phyloP scores from a whole-genome alignment of 2,113 vertebrate species.

The Nycticebus coucang region DNA sequence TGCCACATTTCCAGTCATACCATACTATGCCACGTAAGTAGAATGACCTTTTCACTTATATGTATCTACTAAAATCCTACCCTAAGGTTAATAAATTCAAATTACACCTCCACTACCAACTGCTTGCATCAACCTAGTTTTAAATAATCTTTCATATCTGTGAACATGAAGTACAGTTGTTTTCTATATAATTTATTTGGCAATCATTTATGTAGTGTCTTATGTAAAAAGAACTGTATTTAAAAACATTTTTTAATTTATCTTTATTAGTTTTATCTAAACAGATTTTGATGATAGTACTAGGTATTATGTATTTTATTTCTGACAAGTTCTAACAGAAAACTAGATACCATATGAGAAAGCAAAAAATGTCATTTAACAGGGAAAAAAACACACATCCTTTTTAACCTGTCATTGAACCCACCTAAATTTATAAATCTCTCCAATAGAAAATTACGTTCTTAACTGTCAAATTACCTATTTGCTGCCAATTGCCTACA shows the following conservation, averaged over 20 bases:
- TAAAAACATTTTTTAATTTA: neutral
- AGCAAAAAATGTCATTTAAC: neutral
- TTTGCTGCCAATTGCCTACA: neutral
- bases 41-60: neutral
- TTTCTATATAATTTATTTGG: neutral
- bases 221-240: neutral
- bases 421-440: neutral
- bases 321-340: constrained; percentile 11
- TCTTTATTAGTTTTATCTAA: constrained; percentile 39
- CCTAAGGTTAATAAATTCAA: neutral
- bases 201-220: neutral
- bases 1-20: neutral
- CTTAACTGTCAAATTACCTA: neutral
- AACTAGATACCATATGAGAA: constrained; percentile 24
- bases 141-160: neutral
- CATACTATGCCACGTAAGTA: neutral
- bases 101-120: neutral
- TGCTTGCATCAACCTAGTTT: neutral
- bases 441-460: neutral
- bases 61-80: neutral
- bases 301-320: constrained; percentile 20
- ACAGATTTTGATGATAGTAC: neutral
- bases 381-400: neutral
- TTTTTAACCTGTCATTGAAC: constrained; percentile 13
- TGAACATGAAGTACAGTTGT: neutral